Percentiles rank a stretch among this genome's conserved stretches.
These are phyloP conservation scores for Eutrigla gurnardus DNA, from an alignment of 2,797 vertebrate genomes.

Conservation along the genomic window DNA sequence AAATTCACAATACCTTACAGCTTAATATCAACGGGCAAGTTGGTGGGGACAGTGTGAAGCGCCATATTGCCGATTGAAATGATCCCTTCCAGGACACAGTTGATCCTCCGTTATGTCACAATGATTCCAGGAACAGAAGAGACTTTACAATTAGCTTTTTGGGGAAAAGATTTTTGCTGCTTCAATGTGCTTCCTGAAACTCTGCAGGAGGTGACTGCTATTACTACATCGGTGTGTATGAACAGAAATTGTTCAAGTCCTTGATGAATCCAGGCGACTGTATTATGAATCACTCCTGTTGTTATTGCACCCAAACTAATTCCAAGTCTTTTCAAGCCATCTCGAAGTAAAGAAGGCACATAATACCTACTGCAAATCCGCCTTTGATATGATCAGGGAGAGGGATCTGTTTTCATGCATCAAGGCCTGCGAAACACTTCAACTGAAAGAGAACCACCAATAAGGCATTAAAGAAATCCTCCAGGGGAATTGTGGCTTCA, in stretches of 20 bases:
- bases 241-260: slow-evolving; percentile 26
- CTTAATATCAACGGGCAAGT: not conserved
- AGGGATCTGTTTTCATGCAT: slow-evolving; percentile 30
- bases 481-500: slow-evolving; percentile 45
- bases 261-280: slow-evolving; percentile 2
- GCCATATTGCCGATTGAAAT: not conserved
- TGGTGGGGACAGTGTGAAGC: not conserved
- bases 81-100: not conserved
- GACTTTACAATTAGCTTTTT: slow-evolving; percentile 11
- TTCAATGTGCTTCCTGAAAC: slow-evolving; percentile 17
- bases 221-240: slow-evolving; percentile 5
- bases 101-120: not conserved
- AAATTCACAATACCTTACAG: too few relatives aligned
- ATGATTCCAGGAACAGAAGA: slow-evolving; percentile 30
- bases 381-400: slow-evolving; percentile 30
- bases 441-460: slow-evolving; percentile 32
- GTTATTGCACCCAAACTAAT: slow-evolving; percentile 18
- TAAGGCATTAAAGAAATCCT: slow-evolving; percentile 45
- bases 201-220: not conserved
- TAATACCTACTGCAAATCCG: slow-evolving; percentile 17
- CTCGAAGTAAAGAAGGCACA: not conserved
- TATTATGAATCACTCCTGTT: slow-evolving; percentile 20
- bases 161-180: not conserved
- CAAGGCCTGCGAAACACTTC: slow-evolving; percentile 28
- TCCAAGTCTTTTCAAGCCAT: slow-evolving; percentile 27